phyloP scores from a whole-genome alignment of 2,113 vertebrate species.

The Rousettus leschenaultii region DNA sequence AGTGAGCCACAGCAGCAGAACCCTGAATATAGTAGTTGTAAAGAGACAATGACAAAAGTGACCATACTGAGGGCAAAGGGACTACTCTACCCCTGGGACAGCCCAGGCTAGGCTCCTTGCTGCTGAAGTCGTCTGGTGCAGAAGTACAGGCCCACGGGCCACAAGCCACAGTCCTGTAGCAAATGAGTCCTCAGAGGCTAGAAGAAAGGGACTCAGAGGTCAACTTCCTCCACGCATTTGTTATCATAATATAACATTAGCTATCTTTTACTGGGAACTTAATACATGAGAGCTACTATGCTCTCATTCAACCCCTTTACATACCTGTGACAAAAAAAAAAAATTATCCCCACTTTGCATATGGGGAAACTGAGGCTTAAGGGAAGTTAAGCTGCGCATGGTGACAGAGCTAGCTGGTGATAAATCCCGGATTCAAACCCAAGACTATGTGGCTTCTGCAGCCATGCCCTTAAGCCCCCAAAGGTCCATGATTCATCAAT shows the following conservation, averaged over 20 bases:
- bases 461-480: neutral
- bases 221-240: neutral
- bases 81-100: neutral
- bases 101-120: neutral
- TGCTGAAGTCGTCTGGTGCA: neutral
- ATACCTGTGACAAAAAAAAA: neutral
- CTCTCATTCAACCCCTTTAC: neutral
- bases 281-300: neutral
- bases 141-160: neutral
- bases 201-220: neutral
- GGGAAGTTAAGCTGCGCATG: neutral
- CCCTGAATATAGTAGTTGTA: neutral
- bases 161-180: neutral
- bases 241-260: no score
- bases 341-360: neutral
- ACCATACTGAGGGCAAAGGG: neutral
- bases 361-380: neutral
- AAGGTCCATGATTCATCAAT: neutral
- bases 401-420: neutral
- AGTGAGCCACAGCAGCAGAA: neutral
- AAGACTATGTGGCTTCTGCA: neutral
- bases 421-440: neutral
- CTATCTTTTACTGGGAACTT: neutral
- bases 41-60: neutral
- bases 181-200: neutral